Conservation (phyloP, 2,113 vertebrate genomes). For the Cavia porcellus region DNA sequence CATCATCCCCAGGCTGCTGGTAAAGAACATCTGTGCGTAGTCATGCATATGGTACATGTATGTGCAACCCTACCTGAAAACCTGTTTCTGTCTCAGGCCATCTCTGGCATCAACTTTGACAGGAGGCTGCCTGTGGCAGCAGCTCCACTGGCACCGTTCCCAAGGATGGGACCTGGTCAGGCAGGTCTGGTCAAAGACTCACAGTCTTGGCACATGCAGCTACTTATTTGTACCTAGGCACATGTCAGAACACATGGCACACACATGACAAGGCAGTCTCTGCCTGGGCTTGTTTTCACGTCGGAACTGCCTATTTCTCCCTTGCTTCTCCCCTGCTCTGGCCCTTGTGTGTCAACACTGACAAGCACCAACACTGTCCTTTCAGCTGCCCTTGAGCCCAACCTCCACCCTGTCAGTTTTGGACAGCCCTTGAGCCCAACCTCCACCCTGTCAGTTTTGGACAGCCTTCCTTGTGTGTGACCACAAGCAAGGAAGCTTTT, state of each 20-base stretch:
- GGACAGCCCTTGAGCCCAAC: neutral
- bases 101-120: neutral
- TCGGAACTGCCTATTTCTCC: neutral
- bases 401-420: no score
- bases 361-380: neutral
- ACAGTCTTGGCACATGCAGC: constrained; percentile 13
- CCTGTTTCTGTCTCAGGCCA: neutral
- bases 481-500: neutral
- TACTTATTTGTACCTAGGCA: neutral
- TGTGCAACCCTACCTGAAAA: neutral
- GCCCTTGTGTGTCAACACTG: neutral
- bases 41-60: neutral
- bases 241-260: neutral
- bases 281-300: constrained; percentile 51
- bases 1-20: neutral
- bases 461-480: neutral
- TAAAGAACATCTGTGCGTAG: neutral
- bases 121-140: neutral
- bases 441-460: neutral
- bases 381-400: neutral
- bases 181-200: constrained; percentile 37
- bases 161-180: neutral
- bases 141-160: neutral
- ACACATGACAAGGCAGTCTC: neutral
- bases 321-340: neutral